Evolutionary conservation across 2,113 vertebrate species (phyloP), one percentile per base, ranked within the genome.

Genomic region (Maccullochella peelii): DNA sequence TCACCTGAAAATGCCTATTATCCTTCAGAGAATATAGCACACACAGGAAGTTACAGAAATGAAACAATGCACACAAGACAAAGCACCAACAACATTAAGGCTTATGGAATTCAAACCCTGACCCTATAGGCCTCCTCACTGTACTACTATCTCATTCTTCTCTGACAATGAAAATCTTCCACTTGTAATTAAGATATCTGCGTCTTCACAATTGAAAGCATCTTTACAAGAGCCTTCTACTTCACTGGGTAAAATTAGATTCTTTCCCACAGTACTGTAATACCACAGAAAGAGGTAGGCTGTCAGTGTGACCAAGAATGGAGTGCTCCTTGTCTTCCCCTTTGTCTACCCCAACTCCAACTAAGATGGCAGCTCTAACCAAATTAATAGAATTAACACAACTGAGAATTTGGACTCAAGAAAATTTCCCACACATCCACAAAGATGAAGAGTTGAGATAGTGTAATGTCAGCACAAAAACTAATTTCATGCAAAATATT

Each of bases 161-260:
- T 30, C 49, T 59, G 20, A 73, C 1, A 5, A 50, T 11, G 0
- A n/a, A 82, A 58, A 36, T 50, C 12, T 63, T 71, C 8, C 49
- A 40, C 74, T 47, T 63, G 16, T 73, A 14, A 55, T 67, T 59
- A 71, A 70, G 42, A 71, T 25, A 55, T 54, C 73, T 47, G 8
- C 16, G 38, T 75, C 50, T 20, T 54, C 21, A 65, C 38, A 67
- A 61, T 1, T 62, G 2, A 63, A 73, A 30, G 27, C 44, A 23
- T 62, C 68, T 68, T 54, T 27, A 57, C 8, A n/a, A 52, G 36
- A 84, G 27, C 25, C 21, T 55, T 62, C 23, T 69, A 58, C 77
- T 87, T 71, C 49, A 76, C 59, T 52, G 36, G 14, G 65, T 73
- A 59, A 73, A 86, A 80, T 73, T 2, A 80, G 54, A 83, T 57